Evolutionary conservation across 92 coral and sea anemone genomes (phyloP).

Genomic region (Umimayanthus kanabou): DNA sequence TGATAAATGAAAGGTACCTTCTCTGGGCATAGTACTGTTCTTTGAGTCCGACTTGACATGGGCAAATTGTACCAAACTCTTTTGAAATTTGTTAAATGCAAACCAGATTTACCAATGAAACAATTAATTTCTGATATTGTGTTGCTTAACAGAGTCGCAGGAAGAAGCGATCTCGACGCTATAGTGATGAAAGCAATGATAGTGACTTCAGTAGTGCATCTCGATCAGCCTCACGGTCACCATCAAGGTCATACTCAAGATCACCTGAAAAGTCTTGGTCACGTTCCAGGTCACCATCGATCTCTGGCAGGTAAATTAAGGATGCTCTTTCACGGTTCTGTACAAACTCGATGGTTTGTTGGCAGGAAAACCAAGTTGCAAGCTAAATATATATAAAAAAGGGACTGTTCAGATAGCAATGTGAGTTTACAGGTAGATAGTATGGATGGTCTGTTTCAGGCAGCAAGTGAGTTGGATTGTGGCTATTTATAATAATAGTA

Average conservation of each 20-base stretch:
- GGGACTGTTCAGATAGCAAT: too few species aligned
- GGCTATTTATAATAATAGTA: too few species aligned
- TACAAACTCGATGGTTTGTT: background rate
- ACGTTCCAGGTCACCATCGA: slow-evolving; percentile 73
- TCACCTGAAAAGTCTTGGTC: slow-evolving; percentile 91
- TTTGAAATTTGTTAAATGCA: background rate
- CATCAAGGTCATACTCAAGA: slow-evolving; percentile 86
- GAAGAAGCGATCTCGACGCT: slow-evolving; percentile 52
- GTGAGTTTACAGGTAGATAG: too few species aligned
- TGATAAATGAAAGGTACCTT: too few species aligned
- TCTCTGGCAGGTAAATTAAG: slow-evolving; percentile 48
- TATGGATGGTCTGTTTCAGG: too few species aligned
- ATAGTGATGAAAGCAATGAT: slow-evolving; percentile 72
- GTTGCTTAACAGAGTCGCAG: slow-evolving; percentile 31
- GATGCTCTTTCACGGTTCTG: background rate
- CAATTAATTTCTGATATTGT: background rate
- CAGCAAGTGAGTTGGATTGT: too few species aligned
- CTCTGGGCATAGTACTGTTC: background rate
- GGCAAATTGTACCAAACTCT: background rate
- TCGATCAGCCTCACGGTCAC: slow-evolving; percentile 78
- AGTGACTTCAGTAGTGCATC: slow-evolving; percentile 87
- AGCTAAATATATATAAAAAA: too few species aligned
- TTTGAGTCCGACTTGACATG: background rate
- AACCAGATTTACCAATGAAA: background rate
- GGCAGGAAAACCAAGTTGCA: too few species aligned